Conservation (phyloP, 1,140 invertebrate species). For the Phthorimaea operculella region DNA sequence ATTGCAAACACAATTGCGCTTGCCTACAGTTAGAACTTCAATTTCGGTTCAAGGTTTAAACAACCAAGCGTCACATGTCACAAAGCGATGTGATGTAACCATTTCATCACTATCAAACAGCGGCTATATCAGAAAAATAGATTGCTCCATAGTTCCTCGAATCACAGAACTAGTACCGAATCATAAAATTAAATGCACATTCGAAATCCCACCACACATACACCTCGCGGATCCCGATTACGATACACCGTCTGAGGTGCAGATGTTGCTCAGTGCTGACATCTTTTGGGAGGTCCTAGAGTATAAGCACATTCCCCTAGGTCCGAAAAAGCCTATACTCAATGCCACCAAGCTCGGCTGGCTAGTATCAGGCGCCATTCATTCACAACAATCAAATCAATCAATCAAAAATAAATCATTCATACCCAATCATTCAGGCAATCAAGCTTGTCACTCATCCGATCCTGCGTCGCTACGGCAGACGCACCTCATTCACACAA, state of each 20-base stretch:
- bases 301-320: not conserved
- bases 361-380: not conserved
- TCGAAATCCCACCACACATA: slow-evolving; percentile 10
- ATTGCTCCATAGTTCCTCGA: slow-evolving; percentile 11
- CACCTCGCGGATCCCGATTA: slow-evolving; percentile 11
- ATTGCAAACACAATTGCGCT: not conserved
- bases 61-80: not conserved
- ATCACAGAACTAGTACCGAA: slow-evolving; percentile 11
- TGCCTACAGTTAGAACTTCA: not conserved
- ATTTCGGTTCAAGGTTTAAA: not conserved
- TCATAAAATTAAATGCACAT: slow-evolving; percentile 2
- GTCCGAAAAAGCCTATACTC: not conserved
- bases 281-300: not conserved
- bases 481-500: not conserved
- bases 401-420: too few species aligned
- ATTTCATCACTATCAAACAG: not conserved
- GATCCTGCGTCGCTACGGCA: not conserved
- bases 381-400: not conserved
- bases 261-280: slow-evolving; percentile 8
- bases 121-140: not conserved
- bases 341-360: not conserved
- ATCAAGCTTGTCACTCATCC: not conserved
- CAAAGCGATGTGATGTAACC: slow-evolving; percentile 1
- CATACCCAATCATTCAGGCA: not conserved
- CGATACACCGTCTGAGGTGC: slow-evolving; percentile 4